Percentiles rank a stretch among this genome's conserved stretches.
Conservation (phyloP, 1,140 invertebrate genomes). For the Drosophila malerkotliana region DNA sequence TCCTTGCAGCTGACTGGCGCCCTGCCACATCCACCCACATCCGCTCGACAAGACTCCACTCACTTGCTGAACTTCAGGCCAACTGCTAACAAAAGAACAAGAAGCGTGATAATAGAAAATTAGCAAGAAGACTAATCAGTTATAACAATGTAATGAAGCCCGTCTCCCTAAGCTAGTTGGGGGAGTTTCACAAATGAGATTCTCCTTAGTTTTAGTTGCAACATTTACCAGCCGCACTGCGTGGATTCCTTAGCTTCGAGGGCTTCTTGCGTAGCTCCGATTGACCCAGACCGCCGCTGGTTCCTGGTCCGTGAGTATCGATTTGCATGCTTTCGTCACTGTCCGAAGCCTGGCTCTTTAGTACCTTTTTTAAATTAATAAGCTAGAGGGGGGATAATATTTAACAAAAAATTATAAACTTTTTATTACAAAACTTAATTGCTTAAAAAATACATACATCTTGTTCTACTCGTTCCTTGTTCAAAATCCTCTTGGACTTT, state of each 20-base stretch:
- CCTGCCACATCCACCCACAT: slow-evolving; percentile 1
- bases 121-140: slow-evolving; percentile 30
- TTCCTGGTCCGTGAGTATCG: slow-evolving; percentile 85
- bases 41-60: slow-evolving; percentile 51
- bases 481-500: slow-evolving; percentile 91
- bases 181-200: slow-evolving; percentile 10
- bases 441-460: slow-evolving; percentile 86
- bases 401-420: background rate
- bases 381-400: slow-evolving; percentile 85
- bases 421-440: background rate
- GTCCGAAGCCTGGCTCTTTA: slow-evolving; percentile 89
- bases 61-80: slow-evolving; percentile 73
- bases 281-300: slow-evolving; percentile 49
- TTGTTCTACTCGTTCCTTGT: slow-evolving; percentile 93
- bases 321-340: slow-evolving; percentile 87
- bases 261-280: slow-evolving; percentile 76
- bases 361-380: slow-evolving; percentile 91
- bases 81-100: slow-evolving; percentile 21
- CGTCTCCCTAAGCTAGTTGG: background rate
- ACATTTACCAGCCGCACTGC: slow-evolving; percentile 65
- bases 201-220: background rate
- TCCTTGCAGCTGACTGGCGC: slow-evolving; percentile 2
- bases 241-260: slow-evolving; percentile 71
- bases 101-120: background rate
- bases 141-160: slow-evolving; percentile 30